Conservation (phyloP, 2,888 invertebrate species). For the Ectemnius lituratus region DNA sequence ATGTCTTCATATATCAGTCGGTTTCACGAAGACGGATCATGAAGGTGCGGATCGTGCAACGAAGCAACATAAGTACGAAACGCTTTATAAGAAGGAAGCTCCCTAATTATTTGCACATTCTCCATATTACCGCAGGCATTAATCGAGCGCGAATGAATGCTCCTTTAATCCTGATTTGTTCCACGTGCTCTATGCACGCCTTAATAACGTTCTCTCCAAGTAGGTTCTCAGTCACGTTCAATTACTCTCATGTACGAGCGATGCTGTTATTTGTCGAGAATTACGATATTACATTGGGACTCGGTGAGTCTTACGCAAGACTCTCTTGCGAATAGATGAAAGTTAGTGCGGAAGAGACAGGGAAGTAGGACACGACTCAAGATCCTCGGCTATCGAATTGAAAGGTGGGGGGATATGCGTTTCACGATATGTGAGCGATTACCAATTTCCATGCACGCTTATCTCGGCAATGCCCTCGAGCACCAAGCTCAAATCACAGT, state of each 20-base stretch:
- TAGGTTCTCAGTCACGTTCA: background rate
- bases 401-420: conserved; percentile 13
- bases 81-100: conserved; percentile 29
- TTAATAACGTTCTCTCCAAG: too few species aligned
- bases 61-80: too few species aligned
- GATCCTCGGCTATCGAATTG: conserved; percentile 11
- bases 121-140: background rate
- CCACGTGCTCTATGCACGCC: background rate
- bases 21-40: too few species aligned
- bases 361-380: conserved; percentile 32
- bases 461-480: conserved; percentile 25
- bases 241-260: conserved; percentile 19
- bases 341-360: conserved; percentile 22
- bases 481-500: conserved; percentile 35
- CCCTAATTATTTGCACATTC: conserved; percentile 38
- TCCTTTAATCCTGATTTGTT: conserved; percentile 21
- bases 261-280: conserved; percentile 41
- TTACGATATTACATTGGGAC: conserved; percentile 12
- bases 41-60: too few species aligned
- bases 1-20: too few species aligned
- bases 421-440: conserved; percentile 41
- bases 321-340: conserved; percentile 28
- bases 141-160: background rate
- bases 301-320: conserved; percentile 9
- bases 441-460: conserved; percentile 55